Evolutionary conservation across 2,888 invertebrate genomes (phyloP), one percentile per base, ranked within the genome.

Genomic region (Athetis lepigone): DNA sequence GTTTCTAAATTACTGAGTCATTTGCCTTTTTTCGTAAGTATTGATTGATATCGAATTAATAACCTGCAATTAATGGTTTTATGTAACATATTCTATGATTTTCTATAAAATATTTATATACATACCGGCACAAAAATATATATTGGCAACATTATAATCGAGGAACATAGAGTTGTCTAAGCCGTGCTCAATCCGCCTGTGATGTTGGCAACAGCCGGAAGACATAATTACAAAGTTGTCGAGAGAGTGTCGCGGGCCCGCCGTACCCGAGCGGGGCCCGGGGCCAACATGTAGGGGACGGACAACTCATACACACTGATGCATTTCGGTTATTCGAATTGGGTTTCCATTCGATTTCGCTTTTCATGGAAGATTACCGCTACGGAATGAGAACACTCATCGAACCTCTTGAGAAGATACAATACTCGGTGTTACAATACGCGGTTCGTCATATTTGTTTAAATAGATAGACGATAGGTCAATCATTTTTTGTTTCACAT

Each of bases 181-280:
- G 56, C 40, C 57, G 65, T 60, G 49, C 70, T 57, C 65, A 57
- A 60, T 70, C 60, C 45, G 59, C 46, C 42, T 74, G 54, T 33
- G 43, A 43, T 70, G 57, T 70, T 54, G 65, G 65, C 56, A 60
- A 70, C 56, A 49, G 73, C 73, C 70, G 70, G 65, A 55, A 75
- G 73, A 57, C 55, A 73, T 73, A 47, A 65, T 65, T 70, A 70
- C 66, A 46, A 70, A 74, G 52, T 73, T 43, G 60, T 75, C 59
- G 11, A 51, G 67, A 52, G 73, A 50, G 7, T 52, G 63, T 68
- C 39, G 54, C 46, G 46, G 37, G 11, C 42, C 47, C n/a, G n/a
- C n/a, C n/a, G n/a, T n/a, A n/a, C n/a, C n/a, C n/a, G n/a, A n/a
- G n/a, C n/a, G n/a, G n/a, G n/a, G 59, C 72, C 51, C 55, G 42